These are phyloP conservation scores for Agapornis roseicollis DNA, from an alignment of 2,113 vertebrate species.

Conservation along the genomic window DNA sequence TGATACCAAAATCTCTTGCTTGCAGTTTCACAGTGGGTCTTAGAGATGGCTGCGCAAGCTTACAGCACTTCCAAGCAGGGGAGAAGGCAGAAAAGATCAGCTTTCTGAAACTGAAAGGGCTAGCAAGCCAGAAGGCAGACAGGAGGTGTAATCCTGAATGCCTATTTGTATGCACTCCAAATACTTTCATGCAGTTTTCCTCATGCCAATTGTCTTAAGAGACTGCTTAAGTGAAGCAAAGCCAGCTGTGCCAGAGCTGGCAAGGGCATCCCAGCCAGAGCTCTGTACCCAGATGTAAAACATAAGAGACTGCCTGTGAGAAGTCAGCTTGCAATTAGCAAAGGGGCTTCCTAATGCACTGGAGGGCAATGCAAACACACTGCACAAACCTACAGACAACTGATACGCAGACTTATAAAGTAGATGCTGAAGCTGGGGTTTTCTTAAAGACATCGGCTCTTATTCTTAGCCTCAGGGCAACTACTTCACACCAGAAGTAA, in stretches of 20 bases:
- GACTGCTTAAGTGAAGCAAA: conserved; percentile 11
- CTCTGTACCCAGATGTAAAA: background rate
- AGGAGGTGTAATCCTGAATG: background rate
- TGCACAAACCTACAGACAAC: background rate
- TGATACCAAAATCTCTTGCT: background rate
- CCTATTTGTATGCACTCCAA: conserved; percentile 9
- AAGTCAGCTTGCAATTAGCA: conserved; percentile 21
- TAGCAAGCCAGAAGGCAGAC: background rate
- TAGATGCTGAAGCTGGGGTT: background rate
- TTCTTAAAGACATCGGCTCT: background rate
- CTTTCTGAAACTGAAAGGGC: background rate
- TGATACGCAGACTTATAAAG: background rate
- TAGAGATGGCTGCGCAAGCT: background rate
- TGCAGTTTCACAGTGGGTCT: background rate
- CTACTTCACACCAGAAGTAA: background rate
- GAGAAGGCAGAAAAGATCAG: background rate
- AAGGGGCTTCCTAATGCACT: background rate
- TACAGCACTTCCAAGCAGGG: background rate
- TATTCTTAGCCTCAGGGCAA: background rate
- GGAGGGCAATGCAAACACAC: background rate
- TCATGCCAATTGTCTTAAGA: background rate
- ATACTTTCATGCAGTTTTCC: background rate
- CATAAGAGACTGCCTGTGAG: background rate
- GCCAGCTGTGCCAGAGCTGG: conserved; percentile 31
- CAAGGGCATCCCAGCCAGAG: background rate